Percentiles rank a stretch among this genome's conserved stretches.
Conservation (phyloP, 64 coral and sea anemone genomes). For the Platygyra sinensis region DNA sequence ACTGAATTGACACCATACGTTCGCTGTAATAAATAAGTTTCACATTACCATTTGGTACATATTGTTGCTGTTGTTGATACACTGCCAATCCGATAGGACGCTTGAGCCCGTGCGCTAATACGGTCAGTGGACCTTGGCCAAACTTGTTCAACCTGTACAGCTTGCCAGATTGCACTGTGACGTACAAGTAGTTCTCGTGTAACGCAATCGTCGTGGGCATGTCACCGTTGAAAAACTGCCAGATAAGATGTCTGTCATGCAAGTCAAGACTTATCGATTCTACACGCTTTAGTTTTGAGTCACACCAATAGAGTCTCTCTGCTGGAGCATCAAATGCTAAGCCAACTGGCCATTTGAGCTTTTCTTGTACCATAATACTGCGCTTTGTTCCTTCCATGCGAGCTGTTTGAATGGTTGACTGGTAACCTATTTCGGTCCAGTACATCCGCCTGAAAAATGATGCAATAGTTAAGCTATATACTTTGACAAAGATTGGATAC, state of each 20-base stretch:
- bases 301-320: conserved; percentile 78
- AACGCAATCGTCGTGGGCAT: conserved; percentile 61
- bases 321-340: conserved; percentile 64
- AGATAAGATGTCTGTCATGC: conserved; percentile 44
- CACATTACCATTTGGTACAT: conserved; percentile 43
- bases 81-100: conserved; percentile 59
- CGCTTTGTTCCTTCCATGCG: conserved; percentile 72
- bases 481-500: no score
- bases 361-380: conserved; percentile 36
- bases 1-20: background rate
- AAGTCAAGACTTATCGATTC: conserved; percentile 37
- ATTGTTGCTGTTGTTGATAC: conserved; percentile 72
- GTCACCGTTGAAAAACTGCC: conserved; percentile 11
- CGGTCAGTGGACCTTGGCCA: conserved; percentile 56
- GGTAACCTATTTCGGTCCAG: conserved; percentile 66
- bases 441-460: conserved; percentile 58
- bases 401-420: conserved; percentile 63
- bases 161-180: conserved; percentile 57
- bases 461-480: no score
- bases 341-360: conserved; percentile 62
- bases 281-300: conserved; percentile 49
- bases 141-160: conserved; percentile 75
- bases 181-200: conserved; percentile 66
- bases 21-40: background rate
- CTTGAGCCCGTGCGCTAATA: conserved; percentile 49